phyloP scores from a whole-genome alignment of 2,888 invertebrate genomes.

The Melinaea menophilus region DNA sequence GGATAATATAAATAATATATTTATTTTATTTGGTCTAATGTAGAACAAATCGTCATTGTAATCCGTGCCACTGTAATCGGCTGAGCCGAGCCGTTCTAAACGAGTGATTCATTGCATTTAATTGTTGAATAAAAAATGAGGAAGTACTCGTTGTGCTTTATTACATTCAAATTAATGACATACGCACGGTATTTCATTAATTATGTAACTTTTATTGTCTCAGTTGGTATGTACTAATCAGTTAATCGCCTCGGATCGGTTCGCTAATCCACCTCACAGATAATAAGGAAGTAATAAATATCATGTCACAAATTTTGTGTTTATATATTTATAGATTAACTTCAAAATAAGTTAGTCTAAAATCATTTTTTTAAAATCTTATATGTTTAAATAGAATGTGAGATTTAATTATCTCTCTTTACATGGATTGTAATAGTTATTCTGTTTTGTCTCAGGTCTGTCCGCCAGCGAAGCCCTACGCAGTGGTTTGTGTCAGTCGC shows the following conservation, averaged over 20 bases:
- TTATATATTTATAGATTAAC: no score
- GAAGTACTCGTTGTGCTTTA: slow-evolving; percentile 21
- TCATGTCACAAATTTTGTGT: no score
- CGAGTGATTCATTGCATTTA: slow-evolving; percentile 27
- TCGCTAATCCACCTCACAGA: no score
- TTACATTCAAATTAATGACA: slow-evolving; percentile 7
- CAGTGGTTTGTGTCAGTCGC: slow-evolving; percentile 63
- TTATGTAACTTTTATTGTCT: no score
- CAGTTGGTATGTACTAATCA: no score
- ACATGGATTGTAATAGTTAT: background rate
- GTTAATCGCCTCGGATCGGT: no score
- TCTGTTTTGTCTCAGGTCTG: slow-evolving; percentile 46
- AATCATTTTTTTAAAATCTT: no score
- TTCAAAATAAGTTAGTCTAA: no score
- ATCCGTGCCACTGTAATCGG: slow-evolving; percentile 15
- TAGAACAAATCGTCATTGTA: slow-evolving; percentile 5
- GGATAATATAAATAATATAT: background rate
- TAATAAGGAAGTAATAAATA: no score
- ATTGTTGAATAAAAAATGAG: slow-evolving; percentile 27
- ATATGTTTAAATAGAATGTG: no score
- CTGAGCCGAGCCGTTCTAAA: slow-evolving; percentile 23
- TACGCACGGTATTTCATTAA: background rate
- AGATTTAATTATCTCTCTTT: no score
- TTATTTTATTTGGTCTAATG: background rate
- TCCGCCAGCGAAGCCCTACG: slow-evolving; percentile 67